These are phyloP conservation scores for Garrulus glandarius DNA, from an alignment of 2,797 vertebrate genomes.

Conservation along the genomic window DNA sequence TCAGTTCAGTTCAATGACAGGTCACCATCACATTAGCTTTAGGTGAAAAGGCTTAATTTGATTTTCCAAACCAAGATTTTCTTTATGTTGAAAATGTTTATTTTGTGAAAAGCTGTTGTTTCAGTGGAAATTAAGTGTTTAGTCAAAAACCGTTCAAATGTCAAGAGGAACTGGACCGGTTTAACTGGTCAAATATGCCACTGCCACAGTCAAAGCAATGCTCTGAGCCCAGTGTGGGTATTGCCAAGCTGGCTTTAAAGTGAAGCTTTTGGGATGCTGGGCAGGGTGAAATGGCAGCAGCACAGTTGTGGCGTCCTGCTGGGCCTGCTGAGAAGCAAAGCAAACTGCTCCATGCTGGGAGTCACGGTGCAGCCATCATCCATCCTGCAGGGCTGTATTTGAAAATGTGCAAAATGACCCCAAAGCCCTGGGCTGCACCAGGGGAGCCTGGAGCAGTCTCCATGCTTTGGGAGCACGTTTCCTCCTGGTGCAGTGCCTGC, in stretches of 20 bases:
- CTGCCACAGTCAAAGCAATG: background rate
- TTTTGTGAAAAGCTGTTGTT: background rate
- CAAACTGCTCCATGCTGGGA: background rate
- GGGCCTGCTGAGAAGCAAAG: background rate
- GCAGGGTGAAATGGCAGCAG: background rate
- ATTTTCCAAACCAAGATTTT: background rate
- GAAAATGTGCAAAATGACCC: background rate
- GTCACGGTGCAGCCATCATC: background rate
- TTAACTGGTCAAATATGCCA: background rate
- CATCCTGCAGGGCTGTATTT: accelerated
- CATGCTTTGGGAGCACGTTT: background rate
- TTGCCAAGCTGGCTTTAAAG: background rate
- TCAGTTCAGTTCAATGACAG: background rate
- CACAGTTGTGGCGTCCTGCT: background rate
- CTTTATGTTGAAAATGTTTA: background rate
- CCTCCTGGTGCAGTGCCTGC: background rate
- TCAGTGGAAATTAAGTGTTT: background rate
- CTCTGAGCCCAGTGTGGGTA: background rate
- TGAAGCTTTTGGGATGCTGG: background rate
- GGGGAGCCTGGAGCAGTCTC: background rate
- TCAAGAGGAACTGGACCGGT: background rate
- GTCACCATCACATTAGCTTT: background rate
- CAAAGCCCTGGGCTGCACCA: background rate
- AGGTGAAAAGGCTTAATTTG: background rate
- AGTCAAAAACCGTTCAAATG: background rate